Evolutionary conservation across 2,888 invertebrate species (phyloP).

Genomic region (Leptinotarsa tumamoca): DNA sequence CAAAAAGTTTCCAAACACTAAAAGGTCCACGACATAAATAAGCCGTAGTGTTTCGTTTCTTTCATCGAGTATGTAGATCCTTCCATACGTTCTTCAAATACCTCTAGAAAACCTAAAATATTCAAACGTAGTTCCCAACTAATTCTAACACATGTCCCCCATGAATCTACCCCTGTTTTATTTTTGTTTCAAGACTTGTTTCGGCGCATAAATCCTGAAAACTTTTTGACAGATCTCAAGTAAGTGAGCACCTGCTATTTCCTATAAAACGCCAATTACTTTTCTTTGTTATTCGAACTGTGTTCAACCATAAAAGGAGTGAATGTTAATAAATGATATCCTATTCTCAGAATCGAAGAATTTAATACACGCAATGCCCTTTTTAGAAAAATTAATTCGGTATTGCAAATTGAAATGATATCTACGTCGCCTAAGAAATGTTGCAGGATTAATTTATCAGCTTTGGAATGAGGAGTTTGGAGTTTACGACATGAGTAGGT

Average conservation of each 20-base stretch:
- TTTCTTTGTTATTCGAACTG: background rate
- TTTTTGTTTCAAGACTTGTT: conserved; percentile 2
- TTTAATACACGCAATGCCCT: background rate
- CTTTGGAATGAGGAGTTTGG: too few species aligned
- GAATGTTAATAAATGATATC: background rate
- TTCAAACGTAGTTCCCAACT: conserved; percentile 5
- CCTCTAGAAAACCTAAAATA: background rate
- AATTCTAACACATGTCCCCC: background rate
- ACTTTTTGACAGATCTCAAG: conserved; percentile 2
- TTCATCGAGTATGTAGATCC: background rate
- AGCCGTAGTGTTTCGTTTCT: background rate
- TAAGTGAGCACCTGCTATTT: background rate
- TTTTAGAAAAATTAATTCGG: background rate
- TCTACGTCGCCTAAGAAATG: background rate
- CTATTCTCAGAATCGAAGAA: background rate
- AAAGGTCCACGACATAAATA: conserved; percentile 4
- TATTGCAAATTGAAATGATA: background rate
- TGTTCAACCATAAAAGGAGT: background rate
- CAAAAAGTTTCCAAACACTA: background rate
- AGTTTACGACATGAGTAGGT: too few species aligned
- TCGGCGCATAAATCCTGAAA: background rate
- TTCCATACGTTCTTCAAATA: conserved; percentile 12
- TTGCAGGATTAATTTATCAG: too few species aligned
- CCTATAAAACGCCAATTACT: background rate
- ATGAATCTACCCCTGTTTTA: background rate